These are phyloP conservation scores for Acleris sparsana DNA, from an alignment of 2,888 invertebrate species.

Conservation along the genomic window DNA sequence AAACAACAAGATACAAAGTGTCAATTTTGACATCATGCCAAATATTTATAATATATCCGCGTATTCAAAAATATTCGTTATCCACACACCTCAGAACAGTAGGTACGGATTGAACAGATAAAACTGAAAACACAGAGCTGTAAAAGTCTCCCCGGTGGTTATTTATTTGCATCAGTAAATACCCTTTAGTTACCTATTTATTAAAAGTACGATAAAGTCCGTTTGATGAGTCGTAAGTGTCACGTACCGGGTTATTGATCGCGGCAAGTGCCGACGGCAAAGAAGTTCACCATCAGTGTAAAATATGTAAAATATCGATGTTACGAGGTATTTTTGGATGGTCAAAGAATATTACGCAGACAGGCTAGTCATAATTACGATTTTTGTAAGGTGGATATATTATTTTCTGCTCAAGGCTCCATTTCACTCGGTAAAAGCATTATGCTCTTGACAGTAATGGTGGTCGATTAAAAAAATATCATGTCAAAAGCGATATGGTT, in stretches of 20 bases:
- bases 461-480: no score
- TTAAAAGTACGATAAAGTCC: slow-evolving; percentile 20
- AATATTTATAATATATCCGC: no score
- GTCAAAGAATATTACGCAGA: slow-evolving; percentile 46
- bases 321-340: slow-evolving; percentile 58
- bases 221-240: slow-evolving; percentile 31
- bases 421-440: no score
- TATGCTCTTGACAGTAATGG: no score
- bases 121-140: slow-evolving; percentile 12
- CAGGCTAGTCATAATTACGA: not conserved
- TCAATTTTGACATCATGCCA: no score
- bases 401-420: no score
- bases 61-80: not conserved
- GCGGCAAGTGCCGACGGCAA: slow-evolving; percentile 27
- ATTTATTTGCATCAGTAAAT: slow-evolving; percentile 24
- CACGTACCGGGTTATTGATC: slow-evolving; percentile 23
- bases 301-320: slow-evolving; percentile 72
- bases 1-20: no score
- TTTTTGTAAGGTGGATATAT: no score
- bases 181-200: slow-evolving; percentile 31
- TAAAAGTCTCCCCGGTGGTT: slow-evolving; percentile 18
- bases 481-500: no score
- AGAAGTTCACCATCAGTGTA: slow-evolving; percentile 54
- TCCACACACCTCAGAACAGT: no score
- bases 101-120: slow-evolving; percentile 1